Base-by-base conservation (phyloP, 2,888 invertebrate species). In the Drosophila antonietae region DNA sequence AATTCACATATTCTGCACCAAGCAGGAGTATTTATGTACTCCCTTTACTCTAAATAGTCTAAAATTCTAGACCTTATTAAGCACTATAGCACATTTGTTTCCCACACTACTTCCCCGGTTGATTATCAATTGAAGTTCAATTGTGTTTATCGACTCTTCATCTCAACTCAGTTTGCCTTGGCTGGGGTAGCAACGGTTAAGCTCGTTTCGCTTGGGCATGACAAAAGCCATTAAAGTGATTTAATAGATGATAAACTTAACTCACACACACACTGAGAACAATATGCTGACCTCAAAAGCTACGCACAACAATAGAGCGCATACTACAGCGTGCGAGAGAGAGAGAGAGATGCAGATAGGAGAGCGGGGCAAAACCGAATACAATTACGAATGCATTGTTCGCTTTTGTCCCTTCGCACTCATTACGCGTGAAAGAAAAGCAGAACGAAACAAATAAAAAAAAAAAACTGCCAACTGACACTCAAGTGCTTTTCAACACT, bases 331-430 rank as follows among this genome's bases (percentile, higher is more conserved):
- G n/a, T 47, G 18, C 39, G 15, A 46, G 23, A 44, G 5, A 10
- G 31, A 78, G 55, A 44, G 7, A 14, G 20, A 28, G 28, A 28
- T 4, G 28, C 5, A 28, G 0, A 1, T 28, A 28, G 28, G 6
- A 28, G 28, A 58, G 58, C 37, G n/a, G 7, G 59, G 35, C 18
- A 41, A 37, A 77, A 77, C 84, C 80, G 64, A 89, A 81, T 60
- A 89, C 85, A 87, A 89, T 89, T 83, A 89, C 80, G 67, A 60
- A 41, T 61, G 80, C 78, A 89, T 87, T 87, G 87, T 87, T 89
- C 80, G 61, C 73, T 62, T 81, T 84, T 81, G 75, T 79, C 62
- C 82, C 57, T 46, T 69, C 63, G 72, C 75, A 71, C 75, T 81
- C 73, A 80, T 74, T 73, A 78, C 55, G 82, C 66, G 70, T 56